These are phyloP conservation scores for Castor canadensis DNA, from an alignment of 2,113 vertebrate genomes.

Conservation along the genomic window DNA sequence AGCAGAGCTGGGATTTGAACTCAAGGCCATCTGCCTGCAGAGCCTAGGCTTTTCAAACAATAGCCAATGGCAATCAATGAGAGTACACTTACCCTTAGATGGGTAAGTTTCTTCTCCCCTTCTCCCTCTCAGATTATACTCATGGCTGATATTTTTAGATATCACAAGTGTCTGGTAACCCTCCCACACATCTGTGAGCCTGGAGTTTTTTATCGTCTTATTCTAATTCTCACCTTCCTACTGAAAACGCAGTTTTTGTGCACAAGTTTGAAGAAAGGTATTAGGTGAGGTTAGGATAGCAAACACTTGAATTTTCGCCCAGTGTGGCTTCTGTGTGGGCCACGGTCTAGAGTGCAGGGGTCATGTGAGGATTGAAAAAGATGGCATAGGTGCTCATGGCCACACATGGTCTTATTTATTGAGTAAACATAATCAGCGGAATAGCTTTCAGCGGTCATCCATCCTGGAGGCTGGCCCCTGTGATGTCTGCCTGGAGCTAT, in stretches of 20 bases:
- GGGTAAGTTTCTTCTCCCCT: too few species aligned
- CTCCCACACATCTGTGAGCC: constrained; percentile 25
- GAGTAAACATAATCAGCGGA: neutral
- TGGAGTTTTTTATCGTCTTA: constrained; percentile 51
- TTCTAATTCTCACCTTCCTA: constrained; percentile 73
- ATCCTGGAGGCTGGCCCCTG: neutral
- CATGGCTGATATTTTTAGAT: constrained; percentile 18
- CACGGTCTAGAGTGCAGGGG: neutral
- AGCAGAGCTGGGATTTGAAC: neutral
- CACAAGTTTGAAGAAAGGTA: constrained; percentile 15
- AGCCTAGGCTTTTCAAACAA: neutral
- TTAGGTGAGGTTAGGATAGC: constrained; percentile 50
- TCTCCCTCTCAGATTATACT: neutral
- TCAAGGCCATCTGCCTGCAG: neutral
- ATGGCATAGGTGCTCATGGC: fast-evolving
- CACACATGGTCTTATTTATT: neutral
- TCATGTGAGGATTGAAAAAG: neutral
- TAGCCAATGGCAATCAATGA: neutral
- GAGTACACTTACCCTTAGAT: too few species aligned
- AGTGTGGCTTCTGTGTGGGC: neutral
- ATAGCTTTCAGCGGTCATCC: neutral
- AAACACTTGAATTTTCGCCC: constrained; percentile 42
- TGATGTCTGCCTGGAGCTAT: neutral
- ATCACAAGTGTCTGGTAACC: constrained; percentile 41
- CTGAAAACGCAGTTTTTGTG: constrained; percentile 24